These are phyloP conservation scores for Gila robusta DNA, from an alignment of 2,797 vertebrate genomes.

Conservation along the genomic window DNA sequence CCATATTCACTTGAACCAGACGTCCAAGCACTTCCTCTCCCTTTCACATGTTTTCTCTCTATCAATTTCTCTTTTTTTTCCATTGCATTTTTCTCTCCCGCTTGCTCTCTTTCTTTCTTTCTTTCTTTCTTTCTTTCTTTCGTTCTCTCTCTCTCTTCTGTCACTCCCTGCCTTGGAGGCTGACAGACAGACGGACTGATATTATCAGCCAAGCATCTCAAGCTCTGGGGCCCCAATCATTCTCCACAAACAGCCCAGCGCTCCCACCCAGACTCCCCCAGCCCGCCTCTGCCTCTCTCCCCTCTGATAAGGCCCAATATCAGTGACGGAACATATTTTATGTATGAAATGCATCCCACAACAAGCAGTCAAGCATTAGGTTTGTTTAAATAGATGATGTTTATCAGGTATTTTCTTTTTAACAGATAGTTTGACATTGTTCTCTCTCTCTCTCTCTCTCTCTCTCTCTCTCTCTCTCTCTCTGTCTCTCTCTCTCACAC, in stretches of 20 bases:
- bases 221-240: slow-evolving; percentile 85
- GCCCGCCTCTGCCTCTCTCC: slow-evolving; percentile 60
- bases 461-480: slow-evolving; percentile 53
- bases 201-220: slow-evolving; percentile 87
- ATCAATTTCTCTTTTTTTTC: slow-evolving; percentile 47
- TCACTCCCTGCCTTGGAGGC: slow-evolving; percentile 71
- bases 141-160: slow-evolving; percentile 65
- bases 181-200: slow-evolving; percentile 83
- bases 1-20: slow-evolving; percentile 49
- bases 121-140: slow-evolving; percentile 56
- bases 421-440: slow-evolving; percentile 82
- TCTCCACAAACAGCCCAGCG: slow-evolving; percentile 89
- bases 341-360: slow-evolving; percentile 96
- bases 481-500: slow-evolving; percentile 69
- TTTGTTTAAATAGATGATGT: slow-evolving; percentile 98
- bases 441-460: slow-evolving; percentile 73
- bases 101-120: slow-evolving; percentile 63
- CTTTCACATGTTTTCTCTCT: slow-evolving; percentile 51
- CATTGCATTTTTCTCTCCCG: slow-evolving; percentile 40
- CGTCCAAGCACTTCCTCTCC: slow-evolving; percentile 60
- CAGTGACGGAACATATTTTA: slow-evolving; percentile 99
- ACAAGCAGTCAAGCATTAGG: slow-evolving; percentile 96
- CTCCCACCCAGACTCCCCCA: slow-evolving; percentile 76
- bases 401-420: slow-evolving; percentile 88
- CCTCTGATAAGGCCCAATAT: slow-evolving; percentile 93